Percentiles rank a stretch among this genome's conserved stretches.
Evolutionary conservation across 1,140 invertebrate genomes (phyloP).

Genomic region (Bradysia coprophila): DNA sequence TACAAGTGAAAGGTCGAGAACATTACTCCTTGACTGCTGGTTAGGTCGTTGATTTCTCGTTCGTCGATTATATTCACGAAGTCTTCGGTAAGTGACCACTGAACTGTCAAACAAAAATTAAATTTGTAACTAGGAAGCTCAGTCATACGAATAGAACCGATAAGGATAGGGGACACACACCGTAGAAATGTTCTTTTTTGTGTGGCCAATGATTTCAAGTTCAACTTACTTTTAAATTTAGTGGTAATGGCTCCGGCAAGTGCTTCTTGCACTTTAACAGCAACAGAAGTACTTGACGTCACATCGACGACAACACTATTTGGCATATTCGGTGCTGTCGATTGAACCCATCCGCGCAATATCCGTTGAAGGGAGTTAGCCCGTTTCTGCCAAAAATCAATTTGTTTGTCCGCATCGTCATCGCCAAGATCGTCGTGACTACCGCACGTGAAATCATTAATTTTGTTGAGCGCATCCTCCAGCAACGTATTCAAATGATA

Average conservation of each 20-base stretch:
- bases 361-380: conserved; percentile 52
- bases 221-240: too few species aligned
- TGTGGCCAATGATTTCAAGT: too few species aligned
- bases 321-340: conserved; percentile 58
- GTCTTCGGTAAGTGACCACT: conserved; percentile 71
- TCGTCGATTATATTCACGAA: conserved; percentile 61
- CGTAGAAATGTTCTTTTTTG: too few species aligned
- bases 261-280: too few species aligned
- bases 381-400: conserved; percentile 69
- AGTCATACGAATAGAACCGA: too few species aligned
- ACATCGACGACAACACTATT: conserved; percentile 63
- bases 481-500: conserved; percentile 52
- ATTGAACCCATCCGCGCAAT: conserved; percentile 36
- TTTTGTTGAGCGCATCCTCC: conserved; percentile 56
- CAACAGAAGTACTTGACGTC: too few species aligned
- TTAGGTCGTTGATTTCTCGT: conserved; percentile 49
- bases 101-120: too few species aligned
- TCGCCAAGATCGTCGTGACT: conserved; percentile 12
- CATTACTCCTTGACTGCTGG: conserved; percentile 33
- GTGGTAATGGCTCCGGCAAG: too few species aligned
- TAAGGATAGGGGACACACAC: too few species aligned
- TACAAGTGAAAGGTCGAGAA: conserved; percentile 43
- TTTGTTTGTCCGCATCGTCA: conserved; percentile 55
- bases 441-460: conserved; percentile 40
- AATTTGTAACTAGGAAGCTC: too few species aligned